Conservation (phyloP, 2,113 vertebrate genomes). For the Rhadina sibilatrix region DNA sequence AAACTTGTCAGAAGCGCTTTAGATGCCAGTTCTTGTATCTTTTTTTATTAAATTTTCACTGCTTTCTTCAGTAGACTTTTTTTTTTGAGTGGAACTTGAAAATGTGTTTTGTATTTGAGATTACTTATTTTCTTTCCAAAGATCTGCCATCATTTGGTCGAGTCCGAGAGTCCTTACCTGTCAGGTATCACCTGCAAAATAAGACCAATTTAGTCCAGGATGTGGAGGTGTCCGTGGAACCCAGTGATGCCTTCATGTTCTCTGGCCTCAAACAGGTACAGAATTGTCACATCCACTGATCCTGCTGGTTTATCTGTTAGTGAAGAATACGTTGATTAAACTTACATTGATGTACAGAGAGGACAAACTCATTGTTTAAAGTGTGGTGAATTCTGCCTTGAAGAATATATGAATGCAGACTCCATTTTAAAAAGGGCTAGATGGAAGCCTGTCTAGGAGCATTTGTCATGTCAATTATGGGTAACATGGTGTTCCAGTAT, state of each 20-base stretch:
- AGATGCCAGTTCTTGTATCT: background rate
- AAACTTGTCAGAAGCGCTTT: background rate
- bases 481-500: background rate
- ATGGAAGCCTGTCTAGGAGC: background rate
- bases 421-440: background rate
- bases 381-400: background rate
- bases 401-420: background rate
- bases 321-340: background rate
- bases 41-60: background rate
- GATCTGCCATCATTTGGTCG: conserved; percentile 92
- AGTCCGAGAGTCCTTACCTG: conserved; percentile 91
- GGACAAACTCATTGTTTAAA: background rate
- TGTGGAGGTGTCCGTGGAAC: conserved; percentile 92
- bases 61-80: background rate
- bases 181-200: conserved; percentile 91
- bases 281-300: background rate
- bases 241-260: conserved; percentile 99
- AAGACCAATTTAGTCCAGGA: conserved; percentile 91
- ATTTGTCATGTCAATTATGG: background rate
- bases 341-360: background rate
- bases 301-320: background rate
- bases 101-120: background rate
- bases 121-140: conserved; percentile 52
- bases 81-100: background rate
- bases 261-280: conserved; percentile 98